Conservation (phyloP, 2,888 invertebrate genomes). For the Ceraclea dissimilis region DNA sequence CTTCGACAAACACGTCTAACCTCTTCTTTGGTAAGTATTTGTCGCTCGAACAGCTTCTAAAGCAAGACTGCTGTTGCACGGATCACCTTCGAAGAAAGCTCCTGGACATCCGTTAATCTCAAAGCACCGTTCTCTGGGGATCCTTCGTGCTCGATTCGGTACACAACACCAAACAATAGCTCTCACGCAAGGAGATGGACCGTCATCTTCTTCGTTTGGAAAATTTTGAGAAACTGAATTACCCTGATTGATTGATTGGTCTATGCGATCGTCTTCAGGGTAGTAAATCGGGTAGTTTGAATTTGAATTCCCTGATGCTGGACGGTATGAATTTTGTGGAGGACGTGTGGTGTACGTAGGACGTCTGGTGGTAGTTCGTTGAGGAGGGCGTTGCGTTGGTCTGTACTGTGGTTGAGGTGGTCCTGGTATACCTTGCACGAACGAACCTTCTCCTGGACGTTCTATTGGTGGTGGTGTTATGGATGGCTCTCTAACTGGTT, state of each 20-base stretch:
- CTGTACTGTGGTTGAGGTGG: not conserved
- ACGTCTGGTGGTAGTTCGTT: not conserved
- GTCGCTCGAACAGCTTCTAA: not conserved
- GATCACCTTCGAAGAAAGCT: constrained; percentile 64
- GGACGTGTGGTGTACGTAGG: too few species aligned
- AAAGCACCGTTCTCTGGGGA: constrained; percentile 47
- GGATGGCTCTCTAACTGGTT: constrained; percentile 3
- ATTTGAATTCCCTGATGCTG: too few species aligned
- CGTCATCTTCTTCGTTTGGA: not conserved
- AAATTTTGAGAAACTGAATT: too few species aligned
- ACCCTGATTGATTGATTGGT: too few species aligned
- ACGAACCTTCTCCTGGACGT: not conserved
- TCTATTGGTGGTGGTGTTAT: constrained; percentile 5
- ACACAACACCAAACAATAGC: not conserved
- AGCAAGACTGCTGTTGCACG: constrained; percentile 40
- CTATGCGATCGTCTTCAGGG: too few species aligned
- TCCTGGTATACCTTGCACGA: not conserved
- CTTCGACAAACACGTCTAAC: not conserved
- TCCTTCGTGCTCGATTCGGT: not conserved
- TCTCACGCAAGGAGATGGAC: not conserved
- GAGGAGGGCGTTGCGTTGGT: not conserved
- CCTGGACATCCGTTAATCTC: constrained; percentile 65
- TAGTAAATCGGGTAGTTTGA: too few species aligned
- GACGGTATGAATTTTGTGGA: too few species aligned
- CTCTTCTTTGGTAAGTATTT: not conserved